These are phyloP conservation scores for Prochilodus magdalenae DNA, from an alignment of 2,113 vertebrate species.

Conservation along the genomic window DNA sequence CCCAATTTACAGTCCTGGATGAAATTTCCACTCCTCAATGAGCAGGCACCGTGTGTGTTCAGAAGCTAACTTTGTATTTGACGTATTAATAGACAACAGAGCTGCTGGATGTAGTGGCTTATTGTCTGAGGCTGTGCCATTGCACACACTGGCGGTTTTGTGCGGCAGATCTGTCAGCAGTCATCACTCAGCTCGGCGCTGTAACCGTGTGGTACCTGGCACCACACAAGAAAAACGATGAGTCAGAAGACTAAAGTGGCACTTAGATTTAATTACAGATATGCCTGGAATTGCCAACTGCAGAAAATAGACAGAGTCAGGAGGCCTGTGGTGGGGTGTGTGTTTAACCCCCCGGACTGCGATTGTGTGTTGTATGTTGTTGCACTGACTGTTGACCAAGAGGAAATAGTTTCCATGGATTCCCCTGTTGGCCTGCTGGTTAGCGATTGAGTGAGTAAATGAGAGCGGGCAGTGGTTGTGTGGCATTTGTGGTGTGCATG, in stretches of 20 bases:
- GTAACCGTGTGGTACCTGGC: conserved; percentile 49
- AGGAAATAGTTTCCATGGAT: conserved; percentile 42
- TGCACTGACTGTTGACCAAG: conserved; percentile 15
- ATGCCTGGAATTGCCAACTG: conserved; percentile 26
- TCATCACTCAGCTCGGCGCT: conserved; percentile 19
- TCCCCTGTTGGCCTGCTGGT: conserved; percentile 23
- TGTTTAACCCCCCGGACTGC: conserved; percentile 21
- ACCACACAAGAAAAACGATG: conserved; percentile 1
- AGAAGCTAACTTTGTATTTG: conserved; percentile 38
- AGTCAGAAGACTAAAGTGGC: conserved; percentile 34
- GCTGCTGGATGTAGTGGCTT: conserved; percentile 24
- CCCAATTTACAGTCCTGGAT: background rate
- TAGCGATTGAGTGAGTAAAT: conserved; percentile 5
- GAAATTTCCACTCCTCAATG: background rate
- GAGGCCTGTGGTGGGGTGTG: conserved; percentile 20
- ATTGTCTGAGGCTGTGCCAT: conserved; percentile 34
- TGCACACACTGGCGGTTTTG: conserved; percentile 41
- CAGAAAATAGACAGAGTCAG: conserved; percentile 18
- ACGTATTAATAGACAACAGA: conserved; percentile 33
- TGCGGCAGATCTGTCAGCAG: conserved; percentile 21
- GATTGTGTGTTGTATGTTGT: conserved; percentile 3
- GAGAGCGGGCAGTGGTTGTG: background rate
- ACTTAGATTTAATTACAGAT: conserved; percentile 41
- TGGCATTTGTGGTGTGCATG: conserved; percentile 4
- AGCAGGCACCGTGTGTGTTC: background rate